Base-by-base conservation (phyloP, 2,113 vertebrate species). In the Phalacrocorax brasilianus region DNA sequence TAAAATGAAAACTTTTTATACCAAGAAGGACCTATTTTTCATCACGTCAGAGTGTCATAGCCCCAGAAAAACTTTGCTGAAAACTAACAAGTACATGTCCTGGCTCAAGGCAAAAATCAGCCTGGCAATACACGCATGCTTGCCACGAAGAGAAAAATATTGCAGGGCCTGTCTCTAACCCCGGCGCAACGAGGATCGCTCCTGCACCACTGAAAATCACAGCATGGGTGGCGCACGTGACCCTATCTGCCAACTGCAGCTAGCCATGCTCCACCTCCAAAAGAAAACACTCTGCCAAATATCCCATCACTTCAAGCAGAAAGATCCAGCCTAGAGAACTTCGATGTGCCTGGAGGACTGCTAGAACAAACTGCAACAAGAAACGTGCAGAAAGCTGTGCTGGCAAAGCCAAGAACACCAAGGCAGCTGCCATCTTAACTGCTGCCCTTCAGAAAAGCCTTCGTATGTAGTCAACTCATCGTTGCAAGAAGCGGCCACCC, bases 381-480 rank as follows among this genome's bases (percentile, higher is more conserved):
- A 67, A 67, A 86, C 28, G 65, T 30, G 85, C 47, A 8, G 85
- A 40, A 55, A 74, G 7, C 26, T 1, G 82, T 91, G 90, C 78
- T 77, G 89, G 82, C 78, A 63, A 30, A 83, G 81, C 50, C 90
- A 17, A 58, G 81, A 79, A 49, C 70, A 40, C 80, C 89, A 47
- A 33, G 1, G 16, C 2, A 30, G 90, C 85, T 73, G 49, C 49
- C 0, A 1, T 74, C 88, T 93, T 91, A 18, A 12, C 40, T 6
- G 13, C 84, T 5, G 9, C 40, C 70, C 85, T 61, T 33, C 13
- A 24, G 74, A 35, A 82, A 63, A 56, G 2, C 67, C 42, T 26
- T 45, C 55, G 90, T 58, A 1, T 3, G 0, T 62, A 47, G 33
- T 9, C 2, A 1, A 20, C 35, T 68, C 0, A 14, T 2, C 12